These are phyloP conservation scores for Mus caroli DNA, from an alignment of 2,797 vertebrate species.

Conservation along the genomic window DNA sequence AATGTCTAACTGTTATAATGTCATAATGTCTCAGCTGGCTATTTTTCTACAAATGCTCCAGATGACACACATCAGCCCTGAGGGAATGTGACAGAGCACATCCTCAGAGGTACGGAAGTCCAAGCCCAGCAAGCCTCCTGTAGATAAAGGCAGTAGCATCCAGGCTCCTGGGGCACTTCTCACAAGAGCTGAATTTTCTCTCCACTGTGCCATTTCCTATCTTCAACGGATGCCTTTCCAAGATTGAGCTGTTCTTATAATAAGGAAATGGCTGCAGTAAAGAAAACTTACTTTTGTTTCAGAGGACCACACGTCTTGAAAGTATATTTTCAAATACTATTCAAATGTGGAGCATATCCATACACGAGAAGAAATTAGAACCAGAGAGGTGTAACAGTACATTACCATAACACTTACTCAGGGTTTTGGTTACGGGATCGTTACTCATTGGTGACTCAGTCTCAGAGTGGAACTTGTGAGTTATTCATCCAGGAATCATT, in stretches of 20 bases:
- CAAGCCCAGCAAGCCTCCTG: neutral
- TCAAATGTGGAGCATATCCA: neutral
- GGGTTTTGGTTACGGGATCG: neutral
- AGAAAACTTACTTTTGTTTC: constrained; percentile 34
- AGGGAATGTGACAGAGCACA: neutral
- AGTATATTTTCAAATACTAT: neutral
- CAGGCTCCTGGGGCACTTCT: neutral
- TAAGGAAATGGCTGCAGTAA: neutral
- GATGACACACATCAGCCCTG: neutral
- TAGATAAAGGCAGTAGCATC: neutral
- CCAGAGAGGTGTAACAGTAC: neutral
- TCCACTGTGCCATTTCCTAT: neutral
- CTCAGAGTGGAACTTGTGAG: neutral
- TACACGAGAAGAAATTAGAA: neutral
- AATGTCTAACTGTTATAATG: neutral
- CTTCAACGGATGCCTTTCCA: neutral
- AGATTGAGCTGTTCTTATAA: neutral
- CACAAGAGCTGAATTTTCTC: neutral
- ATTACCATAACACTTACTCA: neutral
- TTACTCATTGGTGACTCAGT: neutral
- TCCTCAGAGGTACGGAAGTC: neutral
- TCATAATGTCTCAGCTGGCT: neutral
- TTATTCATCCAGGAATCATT: constrained; percentile 17
- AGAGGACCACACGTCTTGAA: neutral
- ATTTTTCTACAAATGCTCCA: neutral